Evolutionary conservation across 2,888 invertebrate species (phyloP).

Genomic region (Sinotaia quadrata): DNA sequence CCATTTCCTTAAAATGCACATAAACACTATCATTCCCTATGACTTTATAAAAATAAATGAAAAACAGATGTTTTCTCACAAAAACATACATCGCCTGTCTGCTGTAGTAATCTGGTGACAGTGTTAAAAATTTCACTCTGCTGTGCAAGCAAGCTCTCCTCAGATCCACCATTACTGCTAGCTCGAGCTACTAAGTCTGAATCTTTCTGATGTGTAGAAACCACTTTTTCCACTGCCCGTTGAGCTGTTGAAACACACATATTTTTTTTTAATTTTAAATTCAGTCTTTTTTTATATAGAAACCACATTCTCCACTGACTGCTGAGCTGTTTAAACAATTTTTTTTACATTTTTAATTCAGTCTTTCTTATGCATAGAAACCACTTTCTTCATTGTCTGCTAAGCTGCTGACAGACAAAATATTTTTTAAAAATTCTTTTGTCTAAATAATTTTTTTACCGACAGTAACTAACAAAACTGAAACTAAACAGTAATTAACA

Average conservation of each 20-base stretch:
- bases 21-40: not conserved
- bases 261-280: not conserved
- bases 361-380: no score
- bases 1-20: not conserved
- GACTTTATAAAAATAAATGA: not conserved
- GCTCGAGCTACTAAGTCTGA: slow-evolving; percentile 11
- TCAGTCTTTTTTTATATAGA: no score
- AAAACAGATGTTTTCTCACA: not conserved
- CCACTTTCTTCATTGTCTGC: no score
- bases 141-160: slow-evolving; percentile 53
- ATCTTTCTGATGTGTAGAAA: slow-evolving; percentile 40
- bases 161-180: slow-evolving; percentile 35
- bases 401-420: no score
- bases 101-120: slow-evolving; percentile 67
- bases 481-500: no score
- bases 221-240: slow-evolving; percentile 58
- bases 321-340: no score
- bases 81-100: slow-evolving; percentile 57
- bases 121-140: slow-evolving; percentile 69
- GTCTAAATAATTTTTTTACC: no score
- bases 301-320: no score
- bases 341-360: no score
- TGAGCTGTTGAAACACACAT: slow-evolving; percentile 52
- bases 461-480: no score
- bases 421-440: no score